phyloP scores from a whole-genome alignment of 2,113 vertebrate genomes.

The Nestor notabilis region DNA sequence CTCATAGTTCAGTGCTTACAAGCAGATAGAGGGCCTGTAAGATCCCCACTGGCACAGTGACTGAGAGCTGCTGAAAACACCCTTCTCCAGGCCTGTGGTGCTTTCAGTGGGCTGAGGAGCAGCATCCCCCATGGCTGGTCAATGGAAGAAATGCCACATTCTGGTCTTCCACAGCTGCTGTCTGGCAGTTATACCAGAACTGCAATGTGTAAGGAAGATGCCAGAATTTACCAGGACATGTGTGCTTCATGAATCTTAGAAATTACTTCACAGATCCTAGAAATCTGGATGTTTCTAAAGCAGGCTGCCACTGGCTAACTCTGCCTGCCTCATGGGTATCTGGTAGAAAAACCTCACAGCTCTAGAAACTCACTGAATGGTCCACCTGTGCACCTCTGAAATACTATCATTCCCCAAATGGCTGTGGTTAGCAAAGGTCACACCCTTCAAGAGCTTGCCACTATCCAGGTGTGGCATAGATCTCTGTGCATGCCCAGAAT shows the following conservation, averaged over 20 bases:
- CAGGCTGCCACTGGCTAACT: background rate
- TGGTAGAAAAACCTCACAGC: background rate
- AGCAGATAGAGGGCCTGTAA: accelerated
- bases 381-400: accelerated
- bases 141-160: background rate
- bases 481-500: background rate
- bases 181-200: background rate
- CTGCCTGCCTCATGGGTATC: background rate
- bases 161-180: background rate
- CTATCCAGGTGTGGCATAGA: background rate
- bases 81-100: accelerated
- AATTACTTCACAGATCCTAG: background rate
- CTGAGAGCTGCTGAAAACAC: background rate
- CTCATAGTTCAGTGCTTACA: background rate
- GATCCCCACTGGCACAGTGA: background rate
- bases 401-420: background rate
- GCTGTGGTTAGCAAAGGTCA: background rate
- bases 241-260: background rate
- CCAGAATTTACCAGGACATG: background rate
- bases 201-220: background rate
- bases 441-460: background rate
- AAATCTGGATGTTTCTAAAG: background rate
- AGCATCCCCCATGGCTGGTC: background rate
- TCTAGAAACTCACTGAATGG: background rate
- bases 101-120: background rate